Evolutionary conservation across 2,888 invertebrate genomes (phyloP), one percentile per base, ranked within the genome.

Genomic region (Stenotaenia linearis): DNA sequence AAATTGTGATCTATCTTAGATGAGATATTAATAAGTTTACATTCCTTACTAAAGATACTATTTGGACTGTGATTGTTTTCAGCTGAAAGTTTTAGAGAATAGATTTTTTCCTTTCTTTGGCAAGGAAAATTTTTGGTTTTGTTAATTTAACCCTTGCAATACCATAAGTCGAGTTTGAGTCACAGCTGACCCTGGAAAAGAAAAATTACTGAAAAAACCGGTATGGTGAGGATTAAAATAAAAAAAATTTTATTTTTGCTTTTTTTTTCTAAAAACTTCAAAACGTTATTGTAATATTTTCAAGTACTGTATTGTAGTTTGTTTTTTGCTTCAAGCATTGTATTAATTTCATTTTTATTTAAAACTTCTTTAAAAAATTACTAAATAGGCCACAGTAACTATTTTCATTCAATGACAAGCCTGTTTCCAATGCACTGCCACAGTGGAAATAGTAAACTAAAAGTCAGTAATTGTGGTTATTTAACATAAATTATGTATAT

Each of bases 41-140:
- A 69, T 69, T 69, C 69, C 69, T 69, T 28, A 28, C 25, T 1
- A 69, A 69, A 69, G 28, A 69, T 5, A 69, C 50, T 50, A 50
- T 21, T 69, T 69, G 69, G 69, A 69, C 69, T 69, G 69, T 69
- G 69, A 69, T 69, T 69, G 28, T 28, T 69, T 69, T 28, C 69
- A 69, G 12, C 15, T 28, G 69, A 15, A 69, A 69, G 25, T 69
- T 69, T 1, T 21, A 3, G 10, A 56, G 18, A 7, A 18, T 21
- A 21, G 23, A 10, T 21, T 15, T 25, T 28, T 69, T 69, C 28
- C 25, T 50, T 50, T 18, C 18, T 50, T 50, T 50, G 50, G 18
- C 50, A 5, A 50, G 50, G 18, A 18, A 50, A 50, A 7, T 15
- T 18, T 50, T 50, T 50, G 50, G 18, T 6, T 6, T 32, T n/a